phyloP scores from a whole-genome alignment of 2,113 vertebrate species.

The Grus americana region DNA sequence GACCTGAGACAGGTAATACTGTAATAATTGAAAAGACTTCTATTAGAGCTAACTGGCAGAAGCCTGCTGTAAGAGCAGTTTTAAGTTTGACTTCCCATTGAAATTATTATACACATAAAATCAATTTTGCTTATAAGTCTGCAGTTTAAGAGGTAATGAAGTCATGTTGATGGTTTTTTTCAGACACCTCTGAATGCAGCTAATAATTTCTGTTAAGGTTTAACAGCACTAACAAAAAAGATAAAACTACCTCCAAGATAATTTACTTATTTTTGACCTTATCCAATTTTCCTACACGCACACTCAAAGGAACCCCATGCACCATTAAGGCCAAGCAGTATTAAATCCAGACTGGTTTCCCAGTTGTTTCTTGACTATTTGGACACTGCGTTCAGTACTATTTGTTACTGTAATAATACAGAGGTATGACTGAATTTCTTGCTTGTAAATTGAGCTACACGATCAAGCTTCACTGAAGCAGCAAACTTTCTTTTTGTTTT shows the following conservation, averaged over 20 bases:
- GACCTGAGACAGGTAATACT: neutral
- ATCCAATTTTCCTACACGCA: neutral
- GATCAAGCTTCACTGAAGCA: neutral
- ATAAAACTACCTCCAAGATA: neutral
- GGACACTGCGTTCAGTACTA: neutral
- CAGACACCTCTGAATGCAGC: neutral
- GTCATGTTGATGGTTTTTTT: neutral
- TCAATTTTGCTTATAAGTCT: neutral
- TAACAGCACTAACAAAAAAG: neutral
- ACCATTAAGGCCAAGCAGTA: neutral
- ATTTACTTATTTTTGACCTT: neutral
- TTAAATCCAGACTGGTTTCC: neutral
- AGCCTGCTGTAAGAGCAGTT: neutral
- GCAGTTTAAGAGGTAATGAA: conserved; percentile 11
- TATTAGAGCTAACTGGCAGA: neutral
- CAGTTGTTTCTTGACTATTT: neutral
- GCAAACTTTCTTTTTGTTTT: neutral
- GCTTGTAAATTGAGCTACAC: neutral
- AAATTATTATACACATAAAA: conserved; percentile 5
- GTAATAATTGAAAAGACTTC: neutral
- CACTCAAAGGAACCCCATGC: neutral
- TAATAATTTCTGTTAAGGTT: neutral
- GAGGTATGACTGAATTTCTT: neutral
- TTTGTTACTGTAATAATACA: neutral
- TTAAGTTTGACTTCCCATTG: neutral